Evolutionary conservation across 2,888 invertebrate species (phyloP).

Genomic region (Panopea generosa): DNA sequence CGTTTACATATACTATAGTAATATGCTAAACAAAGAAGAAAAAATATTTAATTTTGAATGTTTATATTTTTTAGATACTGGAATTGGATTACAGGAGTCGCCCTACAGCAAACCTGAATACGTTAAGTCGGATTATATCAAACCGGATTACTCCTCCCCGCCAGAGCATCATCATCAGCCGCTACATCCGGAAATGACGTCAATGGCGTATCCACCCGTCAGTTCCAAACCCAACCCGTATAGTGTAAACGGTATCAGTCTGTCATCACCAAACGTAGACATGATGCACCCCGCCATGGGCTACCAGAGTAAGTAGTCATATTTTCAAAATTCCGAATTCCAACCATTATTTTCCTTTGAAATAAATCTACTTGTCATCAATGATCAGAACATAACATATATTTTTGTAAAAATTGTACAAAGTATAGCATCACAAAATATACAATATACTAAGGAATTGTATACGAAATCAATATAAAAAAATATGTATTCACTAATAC

Average conservation of each 20-base stretch:
- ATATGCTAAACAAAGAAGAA: no score
- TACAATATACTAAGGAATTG: no score
- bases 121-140: constrained; percentile 54
- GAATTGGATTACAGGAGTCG: constrained; percentile 54
- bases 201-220: constrained; percentile 75
- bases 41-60: no score
- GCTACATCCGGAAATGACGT: constrained; percentile 67
- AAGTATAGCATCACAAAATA: no score
- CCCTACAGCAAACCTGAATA: constrained; percentile 52
- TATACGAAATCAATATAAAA: no score
- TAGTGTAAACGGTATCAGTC: constrained; percentile 82
- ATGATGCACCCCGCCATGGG: constrained; percentile 89
- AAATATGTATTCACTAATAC: no score
- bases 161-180: constrained; percentile 58
- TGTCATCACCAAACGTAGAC: constrained; percentile 88
- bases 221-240: constrained; percentile 75
- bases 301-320: constrained; percentile 86
- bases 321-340: not conserved
- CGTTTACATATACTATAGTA: no score
- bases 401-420: no score
- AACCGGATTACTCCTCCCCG: constrained; percentile 58
- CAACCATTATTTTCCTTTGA: no score
- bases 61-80: constrained; percentile 41
- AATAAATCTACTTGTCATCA: no score
- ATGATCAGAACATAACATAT: no score